Conservation (phyloP, 2,888 invertebrate genomes). For the Entomobrya proxima region DNA sequence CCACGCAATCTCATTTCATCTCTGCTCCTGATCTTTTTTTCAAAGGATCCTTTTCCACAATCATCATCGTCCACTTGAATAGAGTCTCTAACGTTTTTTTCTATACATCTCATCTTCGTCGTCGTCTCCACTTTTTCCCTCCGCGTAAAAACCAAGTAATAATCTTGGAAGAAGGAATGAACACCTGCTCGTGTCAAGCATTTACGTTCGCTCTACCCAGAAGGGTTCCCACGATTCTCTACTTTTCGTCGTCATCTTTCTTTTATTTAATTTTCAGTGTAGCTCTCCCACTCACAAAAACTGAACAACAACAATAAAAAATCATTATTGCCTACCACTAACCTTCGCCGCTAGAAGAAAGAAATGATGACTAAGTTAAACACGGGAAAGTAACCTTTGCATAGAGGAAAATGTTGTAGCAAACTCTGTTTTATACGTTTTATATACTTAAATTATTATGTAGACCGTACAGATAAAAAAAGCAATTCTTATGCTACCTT, state of each 20-base stretch:
- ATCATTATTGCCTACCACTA: conserved; percentile 31
- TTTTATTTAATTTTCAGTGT: conserved; percentile 63
- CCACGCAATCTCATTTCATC: conserved; percentile 72
- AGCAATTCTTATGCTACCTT: not conserved
- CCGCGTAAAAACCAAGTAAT: conserved; percentile 46
- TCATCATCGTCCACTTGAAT: conserved; percentile 36
- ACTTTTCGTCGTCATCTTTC: conserved; percentile 33
- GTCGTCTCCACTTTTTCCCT: conserved; percentile 48
- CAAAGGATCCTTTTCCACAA: conserved; percentile 61
- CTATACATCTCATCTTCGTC: conserved; percentile 26
- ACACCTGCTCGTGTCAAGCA: conserved; percentile 71
- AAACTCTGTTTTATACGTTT: conserved; percentile 5
- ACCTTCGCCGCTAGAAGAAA: not conserved
- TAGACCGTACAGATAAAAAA: not conserved
- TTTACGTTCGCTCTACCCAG: conserved; percentile 61
- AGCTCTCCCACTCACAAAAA: conserved; percentile 62
- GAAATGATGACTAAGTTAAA: conserved; percentile 2
- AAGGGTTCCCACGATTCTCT: conserved; percentile 68
- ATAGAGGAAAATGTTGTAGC: conserved; percentile 27
- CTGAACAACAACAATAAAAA: conserved; percentile 53
- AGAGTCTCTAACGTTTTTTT: conserved; percentile 53
- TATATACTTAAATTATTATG: not conserved
- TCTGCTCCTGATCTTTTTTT: conserved; percentile 58
- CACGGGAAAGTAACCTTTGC: not conserved
- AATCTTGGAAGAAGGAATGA: conserved; percentile 66